Evolutionary conservation across 2,888 invertebrate genomes (phyloP), one percentile per base, ranked within the genome.

Genomic region (Cantharis rufa): DNA sequence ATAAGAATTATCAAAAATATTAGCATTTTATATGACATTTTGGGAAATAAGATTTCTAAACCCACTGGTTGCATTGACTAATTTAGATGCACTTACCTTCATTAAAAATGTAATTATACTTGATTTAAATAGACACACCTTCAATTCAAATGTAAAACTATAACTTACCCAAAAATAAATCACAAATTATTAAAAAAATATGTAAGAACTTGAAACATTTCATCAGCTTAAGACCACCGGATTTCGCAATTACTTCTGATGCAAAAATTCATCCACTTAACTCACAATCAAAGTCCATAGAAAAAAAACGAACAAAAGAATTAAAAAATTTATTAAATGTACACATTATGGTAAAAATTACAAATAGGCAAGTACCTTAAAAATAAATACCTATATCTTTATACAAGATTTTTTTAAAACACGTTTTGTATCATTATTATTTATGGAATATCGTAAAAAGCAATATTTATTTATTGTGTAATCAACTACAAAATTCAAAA

Each of bases 131-230:
- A n/a, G 48, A 5, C 64, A 21, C 21, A 24, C 64, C 64, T 66
- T 66, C 64, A 21, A 66, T n/a, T 66, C 18, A 66, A 21, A 21
- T 66, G 16, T 7, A 15, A 21, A 66, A 66, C 21, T 21, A 21
- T n/a, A 18, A 16, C 24, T 63, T 63, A 11, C 16, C 15, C 24
- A 66, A 18, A 66, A 48, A 48, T 48, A 48, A 48, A 48, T 48
- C 48, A 48, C 7, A 48, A 48, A 48, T 48, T 48, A n/a, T 48
- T 66, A 73, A 73, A 73, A 73, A 73, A 73, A 24, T 48, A 16
- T 15, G 73, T 62, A 73, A 73, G 27, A 73, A 73, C 73, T 62
- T 73, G 69, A 69, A 62, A 68, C 13, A 69, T 73, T 73, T 73
- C 73, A 73, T 73, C 73, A 73, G 68, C 73, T 64, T n/a, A 48